Evolutionary conservation across 2,113 vertebrate species (phyloP).

Genomic region (Alosa alosa): DNA sequence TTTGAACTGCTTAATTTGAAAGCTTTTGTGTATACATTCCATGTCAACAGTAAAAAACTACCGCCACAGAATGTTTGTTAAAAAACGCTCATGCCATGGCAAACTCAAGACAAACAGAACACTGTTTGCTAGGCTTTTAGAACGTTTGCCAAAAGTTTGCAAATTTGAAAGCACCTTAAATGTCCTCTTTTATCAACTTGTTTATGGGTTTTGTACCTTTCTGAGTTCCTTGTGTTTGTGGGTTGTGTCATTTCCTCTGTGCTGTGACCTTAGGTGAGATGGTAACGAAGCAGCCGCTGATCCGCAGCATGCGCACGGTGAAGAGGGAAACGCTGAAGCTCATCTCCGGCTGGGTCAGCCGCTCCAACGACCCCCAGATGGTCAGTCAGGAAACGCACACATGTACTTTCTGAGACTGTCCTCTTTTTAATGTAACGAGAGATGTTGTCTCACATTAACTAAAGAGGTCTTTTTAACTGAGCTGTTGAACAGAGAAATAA

Average conservation of each 20-base stretch:
- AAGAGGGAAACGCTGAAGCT: slow-evolving; percentile 95
- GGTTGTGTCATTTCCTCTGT: neutral
- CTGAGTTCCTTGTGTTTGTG: no score
- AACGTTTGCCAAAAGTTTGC: no score
- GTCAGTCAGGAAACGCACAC: slow-evolving; percentile 66
- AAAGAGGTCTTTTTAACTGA: neutral
- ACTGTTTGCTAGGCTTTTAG: no score
- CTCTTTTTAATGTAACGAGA: neutral
- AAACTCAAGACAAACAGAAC: no score
- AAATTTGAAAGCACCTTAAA: no score
- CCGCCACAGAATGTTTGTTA: no score
- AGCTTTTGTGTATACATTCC: no score
- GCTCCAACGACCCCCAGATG: slow-evolving; percentile 95
- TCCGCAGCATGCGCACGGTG: slow-evolving; percentile 94
- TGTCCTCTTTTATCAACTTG: no score
- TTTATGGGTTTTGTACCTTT: no score
- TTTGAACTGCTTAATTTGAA: no score
- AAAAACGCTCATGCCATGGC: no score
- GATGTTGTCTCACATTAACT: neutral
- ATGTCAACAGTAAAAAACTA: no score
- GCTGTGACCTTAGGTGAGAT: slow-evolving; percentile 82
- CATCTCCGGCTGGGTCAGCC: slow-evolving; percentile 96
- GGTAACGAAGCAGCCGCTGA: slow-evolving; percentile 95
- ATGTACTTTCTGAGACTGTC: neutral
- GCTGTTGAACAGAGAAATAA: neutral